Evolutionary conservation across 2,797 vertebrate genomes (phyloP).

Genomic region (Luscinia megarhynchos): DNA sequence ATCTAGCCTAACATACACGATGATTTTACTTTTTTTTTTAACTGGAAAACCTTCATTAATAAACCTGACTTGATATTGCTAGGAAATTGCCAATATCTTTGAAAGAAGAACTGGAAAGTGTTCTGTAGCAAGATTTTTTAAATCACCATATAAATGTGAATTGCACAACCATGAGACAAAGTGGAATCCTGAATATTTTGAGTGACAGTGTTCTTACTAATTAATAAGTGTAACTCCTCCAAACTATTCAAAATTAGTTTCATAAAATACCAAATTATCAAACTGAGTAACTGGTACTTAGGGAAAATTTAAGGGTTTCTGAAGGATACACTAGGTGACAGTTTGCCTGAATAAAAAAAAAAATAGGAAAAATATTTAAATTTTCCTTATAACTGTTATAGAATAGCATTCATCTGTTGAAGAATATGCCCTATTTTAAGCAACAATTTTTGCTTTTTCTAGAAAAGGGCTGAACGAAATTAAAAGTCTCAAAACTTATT

Average conservation of each 20-base stretch:
- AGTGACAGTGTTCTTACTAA: not conserved
- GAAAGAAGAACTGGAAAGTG: not conserved
- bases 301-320: not conserved
- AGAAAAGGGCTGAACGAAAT: not conserved
- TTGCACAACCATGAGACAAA: rapidly evolving
- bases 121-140: not conserved
- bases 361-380: not conserved
- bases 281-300: not conserved
- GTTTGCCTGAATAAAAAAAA: not conserved
- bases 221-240: not conserved
- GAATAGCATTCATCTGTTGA: not conserved
- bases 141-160: not conserved
- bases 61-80: not conserved
- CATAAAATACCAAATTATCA: not conserved
- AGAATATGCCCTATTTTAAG: not conserved
- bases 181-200: not conserved
- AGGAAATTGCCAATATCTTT: not conserved
- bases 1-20: not conserved
- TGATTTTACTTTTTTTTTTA: not conserved
- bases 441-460: not conserved
- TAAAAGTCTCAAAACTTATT: not conserved
- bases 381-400: not conserved
- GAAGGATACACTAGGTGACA: not conserved
- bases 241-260: not conserved
- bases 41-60: not conserved